Conservation (phyloP, 2,113 vertebrate species). For the Pseudolaguvia tuberculata region DNA sequence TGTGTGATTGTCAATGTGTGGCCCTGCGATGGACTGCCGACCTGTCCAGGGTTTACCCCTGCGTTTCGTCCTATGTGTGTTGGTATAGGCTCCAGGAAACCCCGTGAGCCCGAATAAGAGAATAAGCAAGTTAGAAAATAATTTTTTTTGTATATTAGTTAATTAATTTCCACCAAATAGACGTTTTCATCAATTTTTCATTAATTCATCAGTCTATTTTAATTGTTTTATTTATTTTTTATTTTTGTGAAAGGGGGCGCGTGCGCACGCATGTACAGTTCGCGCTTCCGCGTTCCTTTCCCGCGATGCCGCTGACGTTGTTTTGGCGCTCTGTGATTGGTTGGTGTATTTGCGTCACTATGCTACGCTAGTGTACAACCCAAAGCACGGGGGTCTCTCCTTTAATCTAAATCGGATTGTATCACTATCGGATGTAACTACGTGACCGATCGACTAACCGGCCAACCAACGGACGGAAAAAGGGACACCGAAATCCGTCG, state of each 20-base stretch:
- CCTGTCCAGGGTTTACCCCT: too few relatives aligned
- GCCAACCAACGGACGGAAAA: not conserved
- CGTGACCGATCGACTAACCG: too few relatives aligned
- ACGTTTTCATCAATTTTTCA: not conserved
- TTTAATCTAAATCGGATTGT: not conserved
- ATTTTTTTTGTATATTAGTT: too few relatives aligned
- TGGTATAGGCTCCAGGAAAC: too few relatives aligned
- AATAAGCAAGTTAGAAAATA: too few relatives aligned
- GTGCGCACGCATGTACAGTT: not conserved
- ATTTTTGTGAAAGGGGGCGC: not conserved
- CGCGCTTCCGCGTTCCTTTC: not conserved
- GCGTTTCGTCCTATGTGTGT: too few relatives aligned
- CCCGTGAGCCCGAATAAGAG: too few relatives aligned
- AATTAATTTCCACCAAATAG: too few relatives aligned
- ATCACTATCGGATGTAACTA: not conserved
- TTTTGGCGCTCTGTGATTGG: slow-evolving; percentile 5
- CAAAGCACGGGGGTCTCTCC: not conserved
- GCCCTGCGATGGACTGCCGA: too few relatives aligned
- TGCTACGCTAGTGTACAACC: not conserved
- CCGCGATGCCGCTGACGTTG: not conserved
- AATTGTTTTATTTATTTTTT: too few relatives aligned
- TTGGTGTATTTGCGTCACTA: slow-evolving; percentile 1
- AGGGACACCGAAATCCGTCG: not conserved
- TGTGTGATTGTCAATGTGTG: too few relatives aligned
- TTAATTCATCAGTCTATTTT: too few relatives aligned